Evolutionary conservation across 30 jellyfish, hydroid and myxozoan species (phyloP), one percentile per base, ranked within the genome.

Genomic region (Morbakka virulenta): DNA sequence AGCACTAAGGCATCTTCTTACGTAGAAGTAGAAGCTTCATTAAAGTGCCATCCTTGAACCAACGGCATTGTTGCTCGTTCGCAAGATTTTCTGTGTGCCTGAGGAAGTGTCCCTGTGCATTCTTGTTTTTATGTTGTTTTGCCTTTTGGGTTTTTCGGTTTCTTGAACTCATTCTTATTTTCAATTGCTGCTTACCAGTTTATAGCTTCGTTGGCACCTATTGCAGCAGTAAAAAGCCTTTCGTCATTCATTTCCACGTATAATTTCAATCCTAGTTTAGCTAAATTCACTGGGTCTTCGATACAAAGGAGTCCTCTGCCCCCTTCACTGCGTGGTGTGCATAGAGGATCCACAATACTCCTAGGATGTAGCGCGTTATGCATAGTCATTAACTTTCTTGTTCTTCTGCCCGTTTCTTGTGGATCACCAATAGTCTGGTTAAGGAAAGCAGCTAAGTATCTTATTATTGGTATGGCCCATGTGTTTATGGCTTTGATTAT

Each of bases 321-420:
- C 26, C 87, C 87, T 30, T 76, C 50, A 28, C 77, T 76, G 13
- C 81, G 69, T 76, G 87, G 13, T 30, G 63, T 34, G 82, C 63
- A 53, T 28, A 53, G 32, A n/a, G 64, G 81, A 32, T 51, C 85
- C 20, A 74, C 81, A 24, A 23, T 32, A 63, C 64, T 74, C 50
- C 22, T 74, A n/a, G 62, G 85, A 31, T 72, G 84, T 17, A 72
- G 80, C 84, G 51, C 77, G 9, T 47, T 24, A 72, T 49, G 52
- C 77, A 36, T 22, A 2, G 51, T 3, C 76, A 64, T 26, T 2
- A 64, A 3, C 20, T 64, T 64, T 25, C 77, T 12, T 49, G 81
- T 74, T 13, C 63, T 29, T 20, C 82, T 27, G 64, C 53, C 81
- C 41, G 53, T 25, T 22, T 74, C 81, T 49, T 74, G 63, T 3